Evolutionary conservation across 2,888 invertebrate genomes (phyloP).

Genomic region (Tenthredo notha): DNA sequence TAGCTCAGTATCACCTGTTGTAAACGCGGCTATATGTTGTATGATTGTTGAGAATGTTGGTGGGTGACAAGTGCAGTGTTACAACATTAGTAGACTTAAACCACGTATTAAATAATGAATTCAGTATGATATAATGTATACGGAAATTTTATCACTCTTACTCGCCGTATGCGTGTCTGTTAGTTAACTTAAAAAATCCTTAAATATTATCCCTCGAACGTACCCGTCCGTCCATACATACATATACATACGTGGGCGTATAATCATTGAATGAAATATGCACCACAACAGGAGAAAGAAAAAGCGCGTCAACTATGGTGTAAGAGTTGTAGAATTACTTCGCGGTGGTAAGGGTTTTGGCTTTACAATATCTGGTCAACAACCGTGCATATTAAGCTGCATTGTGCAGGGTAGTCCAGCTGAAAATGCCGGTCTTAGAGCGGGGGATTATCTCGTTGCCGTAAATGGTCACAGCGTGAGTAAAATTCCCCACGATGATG

Average conservation of each 20-base stretch:
- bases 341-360: constrained; percentile 95
- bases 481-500: constrained; percentile 95
- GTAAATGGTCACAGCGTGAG: constrained; percentile 96
- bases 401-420: constrained; percentile 95
- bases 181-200: background rate
- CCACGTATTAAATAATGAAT: constrained; percentile 21
- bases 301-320: constrained; percentile 87
- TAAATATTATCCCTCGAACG: background rate
- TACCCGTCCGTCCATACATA: background rate
- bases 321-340: constrained; percentile 91
- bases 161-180: background rate
- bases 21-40: constrained; percentile 39
- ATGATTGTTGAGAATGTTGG: constrained; percentile 7
- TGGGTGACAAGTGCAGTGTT: constrained; percentile 36
- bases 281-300: constrained; percentile 84
- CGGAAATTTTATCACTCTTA: background rate
- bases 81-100: background rate
- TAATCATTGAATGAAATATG: constrained; percentile 74
- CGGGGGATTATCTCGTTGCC: constrained; percentile 95
- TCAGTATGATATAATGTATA: background rate
- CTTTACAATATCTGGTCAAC: constrained; percentile 98
- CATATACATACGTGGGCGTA: constrained; percentile 28
- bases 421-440: constrained; percentile 92
- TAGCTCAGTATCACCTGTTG: background rate
- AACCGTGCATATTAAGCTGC: constrained; percentile 96